phyloP scores from a whole-genome alignment of 2,113 vertebrate genomes.

The Apaloderma vittatum region DNA sequence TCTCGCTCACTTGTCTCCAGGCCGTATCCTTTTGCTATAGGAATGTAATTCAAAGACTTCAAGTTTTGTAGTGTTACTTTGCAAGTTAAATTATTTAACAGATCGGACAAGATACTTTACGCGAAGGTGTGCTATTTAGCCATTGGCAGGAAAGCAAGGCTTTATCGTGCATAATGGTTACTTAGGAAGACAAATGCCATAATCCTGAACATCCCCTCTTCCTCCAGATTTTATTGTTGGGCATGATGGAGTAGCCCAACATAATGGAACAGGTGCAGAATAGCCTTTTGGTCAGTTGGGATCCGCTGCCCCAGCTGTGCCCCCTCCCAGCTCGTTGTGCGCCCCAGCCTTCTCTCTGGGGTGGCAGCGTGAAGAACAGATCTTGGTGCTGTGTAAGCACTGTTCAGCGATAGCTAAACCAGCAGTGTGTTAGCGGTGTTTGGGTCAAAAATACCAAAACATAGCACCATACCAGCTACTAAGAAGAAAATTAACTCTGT shows the following conservation, averaged over 20 bases:
- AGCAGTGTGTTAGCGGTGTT: not conserved
- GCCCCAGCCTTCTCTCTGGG: rapidly evolving
- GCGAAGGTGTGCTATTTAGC: not conserved
- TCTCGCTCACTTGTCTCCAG: not conserved
- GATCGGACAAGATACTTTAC: not conserved
- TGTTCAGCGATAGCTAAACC: not conserved
- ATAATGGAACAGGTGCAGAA: no score
- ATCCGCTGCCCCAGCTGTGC: not conserved
- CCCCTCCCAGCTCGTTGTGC: not conserved
- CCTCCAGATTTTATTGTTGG: not conserved
- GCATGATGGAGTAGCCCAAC: not conserved
- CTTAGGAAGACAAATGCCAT: not conserved
- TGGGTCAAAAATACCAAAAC: not conserved
- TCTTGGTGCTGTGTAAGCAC: not conserved
- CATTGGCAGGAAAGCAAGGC: not conserved
- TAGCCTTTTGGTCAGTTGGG: not conserved
- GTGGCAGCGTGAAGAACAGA: not conserved
- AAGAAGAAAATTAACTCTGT: not conserved
- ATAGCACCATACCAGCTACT: not conserved
- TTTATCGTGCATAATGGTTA: rapidly evolving
- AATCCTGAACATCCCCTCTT: not conserved
- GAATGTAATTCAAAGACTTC: not conserved
- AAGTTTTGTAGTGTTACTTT: not conserved
- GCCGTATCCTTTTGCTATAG: not conserved
- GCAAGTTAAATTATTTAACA: not conserved